Evolutionary conservation across 1,140 invertebrate genomes (phyloP), one percentile per base, ranked within the genome.

Genomic region (Platorchestia sp.): DNA sequence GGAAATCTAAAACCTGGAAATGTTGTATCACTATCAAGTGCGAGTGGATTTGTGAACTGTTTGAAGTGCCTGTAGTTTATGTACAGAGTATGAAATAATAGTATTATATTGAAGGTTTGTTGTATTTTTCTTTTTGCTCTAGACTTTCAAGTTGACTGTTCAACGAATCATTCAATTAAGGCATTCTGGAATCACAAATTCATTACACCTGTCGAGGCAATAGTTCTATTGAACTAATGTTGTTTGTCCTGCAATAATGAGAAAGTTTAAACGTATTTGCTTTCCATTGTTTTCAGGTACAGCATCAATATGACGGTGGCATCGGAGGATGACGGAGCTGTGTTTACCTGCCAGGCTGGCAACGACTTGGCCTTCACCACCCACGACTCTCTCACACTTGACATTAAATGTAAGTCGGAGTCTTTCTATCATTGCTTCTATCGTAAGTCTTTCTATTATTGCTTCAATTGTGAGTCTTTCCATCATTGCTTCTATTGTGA

Each of bases 291-390:
- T 45, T 36, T n/a, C 53, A 96, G 96, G 75, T 96, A 96, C 95
- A 98, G 98, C 97, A 97, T 99, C 86, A 98, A 98, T 96, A 97
- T 99, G 43, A 98, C 98, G 97, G 98, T 99, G 51, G 98, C 98
- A 36, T 98, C 99, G 96, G 98, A 98, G 93, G 98, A 99, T 97
- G 99, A 99, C 97, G 98, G 98, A 53, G 97, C 98, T 40, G 98
- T 99, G 41, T 99, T 99, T 97, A 99, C 98, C 19, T 99, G 99
- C 97, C 98, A 99, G 97, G 99, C 99, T 0, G 98, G 98, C 96
- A 99, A 99, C 97, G 97, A 98, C 95, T 98, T 98, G 36, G 96
- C 95, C 44, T 86, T 91, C 86, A 96, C 96, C 96, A 98, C 98
- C 14, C 98, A 99, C 97, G 98, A 99, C 97, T 98, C 98, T 0